Conservation (phyloP, 2,113 vertebrate genomes). For the Cyanocitta stelleri region DNA sequence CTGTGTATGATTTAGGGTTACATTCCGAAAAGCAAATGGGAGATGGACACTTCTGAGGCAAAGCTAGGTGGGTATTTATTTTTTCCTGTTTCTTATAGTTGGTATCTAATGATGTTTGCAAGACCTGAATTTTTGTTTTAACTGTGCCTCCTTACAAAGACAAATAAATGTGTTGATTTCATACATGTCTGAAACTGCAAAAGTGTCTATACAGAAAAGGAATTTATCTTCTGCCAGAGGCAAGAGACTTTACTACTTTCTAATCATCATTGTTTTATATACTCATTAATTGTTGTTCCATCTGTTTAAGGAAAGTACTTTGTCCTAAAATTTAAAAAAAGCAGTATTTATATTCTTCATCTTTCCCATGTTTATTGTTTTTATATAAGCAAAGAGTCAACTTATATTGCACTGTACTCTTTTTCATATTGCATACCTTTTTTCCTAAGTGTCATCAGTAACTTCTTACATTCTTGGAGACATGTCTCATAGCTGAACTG, state of each 20-base stretch:
- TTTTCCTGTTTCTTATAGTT: slow-evolving; percentile 75
- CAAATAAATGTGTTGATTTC: slow-evolving; percentile 1
- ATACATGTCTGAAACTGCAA: not conserved
- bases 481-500: not conserved
- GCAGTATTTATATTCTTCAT: not conserved
- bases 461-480: not conserved
- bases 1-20: slow-evolving; percentile 97
- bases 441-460: not conserved
- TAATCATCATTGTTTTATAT: not conserved
- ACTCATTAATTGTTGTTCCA: not conserved
- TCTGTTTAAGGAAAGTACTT: not conserved
- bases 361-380: not conserved
- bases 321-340: not conserved
- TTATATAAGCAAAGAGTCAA: not conserved
- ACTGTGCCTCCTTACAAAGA: slow-evolving; percentile 12
- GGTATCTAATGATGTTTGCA: slow-evolving; percentile 67
- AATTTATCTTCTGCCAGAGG: not conserved
- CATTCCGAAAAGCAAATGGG: slow-evolving; percentile 99
- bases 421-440: not conserved
- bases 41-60: slow-evolving; percentile 99
- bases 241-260: not conserved
- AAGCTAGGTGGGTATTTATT: slow-evolving; percentile 92
- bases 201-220: not conserved
- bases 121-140: slow-evolving; percentile 31
- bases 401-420: not conserved